Percentiles rank a stretch among this genome's conserved stretches.
Evolutionary conservation across 2,113 vertebrate species (phyloP).

Genomic region (Grammomys surdaster): DNA sequence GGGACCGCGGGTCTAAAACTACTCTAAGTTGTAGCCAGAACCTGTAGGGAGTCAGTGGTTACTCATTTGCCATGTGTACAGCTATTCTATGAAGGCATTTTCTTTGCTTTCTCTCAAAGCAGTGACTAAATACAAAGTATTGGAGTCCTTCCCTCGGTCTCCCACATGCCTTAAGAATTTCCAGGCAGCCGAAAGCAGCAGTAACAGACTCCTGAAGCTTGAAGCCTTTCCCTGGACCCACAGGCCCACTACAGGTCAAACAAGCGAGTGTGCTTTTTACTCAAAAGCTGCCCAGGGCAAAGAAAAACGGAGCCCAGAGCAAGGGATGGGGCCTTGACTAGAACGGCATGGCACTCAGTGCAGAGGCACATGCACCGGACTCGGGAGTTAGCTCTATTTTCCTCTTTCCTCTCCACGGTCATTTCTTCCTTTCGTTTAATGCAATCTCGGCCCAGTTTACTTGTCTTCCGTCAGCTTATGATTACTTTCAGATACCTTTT

Average conservation of each 20-base stretch:
- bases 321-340: neutral
- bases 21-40: neutral
- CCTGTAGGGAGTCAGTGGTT: neutral
- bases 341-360: neutral
- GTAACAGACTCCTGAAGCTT: neutral
- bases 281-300: neutral
- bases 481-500: constrained; percentile 23
- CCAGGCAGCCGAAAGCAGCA: constrained; percentile 26
- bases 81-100: constrained; percentile 36
- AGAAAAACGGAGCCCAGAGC: neutral
- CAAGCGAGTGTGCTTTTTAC: neutral
- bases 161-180: constrained; percentile 58
- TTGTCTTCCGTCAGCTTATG: neutral
- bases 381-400: constrained; percentile 32
- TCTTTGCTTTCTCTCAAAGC: constrained; percentile 29
- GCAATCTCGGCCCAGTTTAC: neutral
- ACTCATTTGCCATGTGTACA: constrained; percentile 54
- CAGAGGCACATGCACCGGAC: neutral
- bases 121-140: constrained; percentile 54
- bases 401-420: neutral
- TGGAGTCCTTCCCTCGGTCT: constrained; percentile 23
- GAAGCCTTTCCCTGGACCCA: neutral
- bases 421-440: neutral
- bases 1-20: constrained; percentile 6
- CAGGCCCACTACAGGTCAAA: neutral